These are phyloP conservation scores for Apostichopus japonicus DNA, from an alignment of 35 echinoderm and acorn worm genomes.

Conservation along the genomic window DNA sequence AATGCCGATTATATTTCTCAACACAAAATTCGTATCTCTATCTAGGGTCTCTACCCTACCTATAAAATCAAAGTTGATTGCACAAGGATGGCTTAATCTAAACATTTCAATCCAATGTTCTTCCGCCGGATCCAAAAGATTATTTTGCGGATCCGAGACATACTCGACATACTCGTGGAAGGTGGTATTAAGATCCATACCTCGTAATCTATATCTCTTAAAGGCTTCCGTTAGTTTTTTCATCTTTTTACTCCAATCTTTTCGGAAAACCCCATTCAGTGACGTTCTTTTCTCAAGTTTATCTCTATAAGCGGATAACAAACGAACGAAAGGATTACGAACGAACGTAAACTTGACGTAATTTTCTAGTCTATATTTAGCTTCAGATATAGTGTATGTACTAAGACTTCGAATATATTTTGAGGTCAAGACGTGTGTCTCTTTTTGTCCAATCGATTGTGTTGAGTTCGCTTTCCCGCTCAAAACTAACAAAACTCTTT, in stretches of 20 bases:
- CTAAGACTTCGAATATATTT: slow-evolving; percentile 50
- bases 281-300: slow-evolving; percentile 54
- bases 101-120: slow-evolving; percentile 73
- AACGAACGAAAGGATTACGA: slow-evolving; percentile 64
- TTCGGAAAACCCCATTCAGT: slow-evolving; percentile 14
- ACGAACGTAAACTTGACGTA: slow-evolving; percentile 73
- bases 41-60: slow-evolving; percentile 73
- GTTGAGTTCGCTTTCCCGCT: slow-evolving; percentile 34
- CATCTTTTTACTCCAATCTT: slow-evolving; percentile 51
- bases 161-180: slow-evolving; percentile 67
- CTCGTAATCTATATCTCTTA: slow-evolving; percentile 39
- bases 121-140: slow-evolving; percentile 52
- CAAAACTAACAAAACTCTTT: slow-evolving; percentile 39
- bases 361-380: slow-evolving; percentile 38
- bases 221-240: slow-evolving; percentile 61
- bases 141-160: slow-evolving; percentile 28
- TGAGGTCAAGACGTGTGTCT: slow-evolving; percentile 31
- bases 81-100: slow-evolving; percentile 65
- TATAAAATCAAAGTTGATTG: slow-evolving; percentile 73
- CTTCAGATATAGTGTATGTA: slow-evolving; percentile 31
- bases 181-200: slow-evolving; percentile 32
- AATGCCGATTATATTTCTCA: slow-evolving; percentile 35
- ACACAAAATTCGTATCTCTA: slow-evolving; percentile 55
- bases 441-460: slow-evolving; percentile 37
- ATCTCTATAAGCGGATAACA: slow-evolving; percentile 75